A percentile compares a stretch with the other conserved stretches of the same genome.
Conservation (phyloP, 92 coral and sea anemone species). For the Porites cylindrica region DNA sequence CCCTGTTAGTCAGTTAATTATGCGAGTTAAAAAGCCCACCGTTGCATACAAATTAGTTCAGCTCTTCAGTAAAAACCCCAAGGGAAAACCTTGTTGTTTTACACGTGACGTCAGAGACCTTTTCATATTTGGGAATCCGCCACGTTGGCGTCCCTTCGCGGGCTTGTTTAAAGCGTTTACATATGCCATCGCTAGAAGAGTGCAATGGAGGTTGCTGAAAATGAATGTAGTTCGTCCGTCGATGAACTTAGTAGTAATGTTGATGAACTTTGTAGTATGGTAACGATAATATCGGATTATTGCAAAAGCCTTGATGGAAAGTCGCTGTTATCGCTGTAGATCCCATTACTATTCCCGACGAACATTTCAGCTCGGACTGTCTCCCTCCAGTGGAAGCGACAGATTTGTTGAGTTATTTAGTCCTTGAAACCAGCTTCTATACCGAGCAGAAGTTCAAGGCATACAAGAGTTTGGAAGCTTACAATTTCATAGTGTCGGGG, state of each 20-base stretch:
- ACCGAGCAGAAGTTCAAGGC: neutral
- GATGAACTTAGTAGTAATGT: neutral
- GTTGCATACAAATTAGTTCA: no score
- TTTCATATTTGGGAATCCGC: neutral
- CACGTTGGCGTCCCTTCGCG: neutral
- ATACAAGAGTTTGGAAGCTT: neutral
- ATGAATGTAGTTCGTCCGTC: neutral
- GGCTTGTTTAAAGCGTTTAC: neutral
- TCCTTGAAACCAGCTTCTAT: no score
- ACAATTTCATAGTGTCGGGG: neutral
- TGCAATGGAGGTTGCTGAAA: neutral
- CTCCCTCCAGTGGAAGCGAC: neutral
- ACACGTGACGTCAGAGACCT: no score
- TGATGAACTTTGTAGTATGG: neutral
- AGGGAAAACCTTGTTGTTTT: neutral
- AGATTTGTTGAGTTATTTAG: no score
- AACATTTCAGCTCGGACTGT: neutral
- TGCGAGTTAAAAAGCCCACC: no score
- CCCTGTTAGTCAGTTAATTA: no score
- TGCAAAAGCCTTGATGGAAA: neutral
- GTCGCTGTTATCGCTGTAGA: slow-evolving; percentile 2
- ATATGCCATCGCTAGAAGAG: neutral
- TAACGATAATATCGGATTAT: neutral
- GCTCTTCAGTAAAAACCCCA: no score
- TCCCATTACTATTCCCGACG: slow-evolving; percentile 19